Percentiles rank a stretch among this genome's conserved stretches.
Evolutionary conservation across 2,888 invertebrate genomes (phyloP).

Genomic region (Temnothorax unifasciatus): DNA sequence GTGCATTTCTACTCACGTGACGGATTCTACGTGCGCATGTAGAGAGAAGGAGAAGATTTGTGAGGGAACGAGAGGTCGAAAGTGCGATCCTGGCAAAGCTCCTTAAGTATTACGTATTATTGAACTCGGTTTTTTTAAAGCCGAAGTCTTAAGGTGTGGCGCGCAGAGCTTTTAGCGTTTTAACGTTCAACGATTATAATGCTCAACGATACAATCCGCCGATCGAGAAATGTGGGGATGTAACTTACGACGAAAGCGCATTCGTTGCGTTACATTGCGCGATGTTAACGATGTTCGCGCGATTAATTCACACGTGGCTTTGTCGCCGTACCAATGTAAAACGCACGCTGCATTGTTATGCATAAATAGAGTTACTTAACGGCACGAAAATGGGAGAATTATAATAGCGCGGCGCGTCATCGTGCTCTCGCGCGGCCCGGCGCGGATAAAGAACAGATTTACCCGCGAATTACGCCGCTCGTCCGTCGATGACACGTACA

Average conservation of each 20-base stretch:
- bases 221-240: neutral
- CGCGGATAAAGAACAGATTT: slow-evolving; percentile 9
- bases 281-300: slow-evolving; percentile 2
- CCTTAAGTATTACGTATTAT: slow-evolving; percentile 54
- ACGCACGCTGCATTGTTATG: neutral
- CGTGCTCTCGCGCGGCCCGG: neutral
- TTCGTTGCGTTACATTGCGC: neutral
- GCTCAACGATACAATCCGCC: neutral
- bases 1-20: slow-evolving; percentile 32
- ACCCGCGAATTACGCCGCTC: neutral
- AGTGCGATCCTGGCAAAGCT: slow-evolving; percentile 61
- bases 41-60: neutral
- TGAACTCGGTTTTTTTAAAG: slow-evolving; percentile 33
- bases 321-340: neutral
- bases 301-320: neutral
- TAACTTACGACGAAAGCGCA: neutral
- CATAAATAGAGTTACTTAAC: slow-evolving; percentile 15
- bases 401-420: neutral
- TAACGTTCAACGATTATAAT: slow-evolving; percentile 9
- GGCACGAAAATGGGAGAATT: slow-evolving; percentile 1
- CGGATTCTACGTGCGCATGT: slow-evolving; percentile 1
- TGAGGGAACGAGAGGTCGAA: slow-evolving; percentile 44
- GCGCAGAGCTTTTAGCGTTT: neutral
- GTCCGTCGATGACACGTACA: slow-evolving; percentile 18
- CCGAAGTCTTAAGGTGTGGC: neutral